Base-by-base conservation (phyloP, 2,888 invertebrate genomes). In the Venusia cambrica region DNA sequence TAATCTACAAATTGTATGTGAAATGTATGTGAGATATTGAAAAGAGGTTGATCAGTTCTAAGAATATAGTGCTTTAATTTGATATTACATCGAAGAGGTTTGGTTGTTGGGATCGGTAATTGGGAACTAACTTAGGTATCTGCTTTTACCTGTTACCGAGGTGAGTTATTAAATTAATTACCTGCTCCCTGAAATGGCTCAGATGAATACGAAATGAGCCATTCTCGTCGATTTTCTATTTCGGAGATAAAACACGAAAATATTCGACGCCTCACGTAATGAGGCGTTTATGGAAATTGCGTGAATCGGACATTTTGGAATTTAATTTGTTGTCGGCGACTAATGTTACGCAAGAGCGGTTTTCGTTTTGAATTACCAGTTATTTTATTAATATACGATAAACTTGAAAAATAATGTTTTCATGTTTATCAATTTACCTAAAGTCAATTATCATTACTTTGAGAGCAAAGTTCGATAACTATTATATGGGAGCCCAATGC, bases 111-210 rank as follows among this genome's bases (percentile, higher is more conserved):
- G n/a, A n/a, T n/a, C n/a, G n/a, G n/a, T n/a, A n/a, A n/a, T n/a
- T n/a, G n/a, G n/a, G n/a, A n/a, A n/a, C n/a, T n/a, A n/a, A n/a
- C 12, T 13, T 8, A 18, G 24, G 24, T 24, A 11, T 16, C 4
- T 10, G 4, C 5, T 4, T 9, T 4, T 21, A 0, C 12, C 21
- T 7, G 4, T 14, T 20, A 10, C 15, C 28, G 6, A 20, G 26
- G 35, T 38, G 40, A 46, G 42, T 48, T 46, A 51, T 51, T 48
- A 45, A 48, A 51, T 51, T 48, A 51, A 51, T 46, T 46, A 48
- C 48, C 38, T 45, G 38, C 33, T 45, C 44, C 44, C 34, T 20
- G 38, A 38, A 39, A 44, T 33, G 35, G 40, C 35, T 36, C 38
- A 42, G 37, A 49, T 44, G 49, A 49, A 49, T 49, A 41, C 44